Conservation (phyloP, 2,797 vertebrate species). For the Delichon dasypus region DNA sequence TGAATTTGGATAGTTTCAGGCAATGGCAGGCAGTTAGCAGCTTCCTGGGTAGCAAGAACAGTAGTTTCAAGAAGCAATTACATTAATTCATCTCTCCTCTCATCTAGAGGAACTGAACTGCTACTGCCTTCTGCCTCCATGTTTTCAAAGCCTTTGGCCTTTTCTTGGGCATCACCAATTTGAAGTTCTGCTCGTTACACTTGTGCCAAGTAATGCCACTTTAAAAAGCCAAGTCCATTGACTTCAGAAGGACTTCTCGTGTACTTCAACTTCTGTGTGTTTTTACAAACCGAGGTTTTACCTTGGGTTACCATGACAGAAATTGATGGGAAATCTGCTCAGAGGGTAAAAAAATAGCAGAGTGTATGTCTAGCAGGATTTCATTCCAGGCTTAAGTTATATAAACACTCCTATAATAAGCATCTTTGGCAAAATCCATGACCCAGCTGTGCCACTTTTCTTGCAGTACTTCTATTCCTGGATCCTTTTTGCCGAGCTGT, state of each 20-base stretch:
- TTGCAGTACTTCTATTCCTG: background rate
- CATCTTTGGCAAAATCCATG: conserved; percentile 27
- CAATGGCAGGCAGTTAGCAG: background rate
- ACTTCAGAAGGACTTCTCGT: background rate
- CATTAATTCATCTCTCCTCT: background rate
- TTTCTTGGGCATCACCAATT: background rate
- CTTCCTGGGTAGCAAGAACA: background rate
- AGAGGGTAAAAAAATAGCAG: background rate
- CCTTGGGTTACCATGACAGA: background rate
- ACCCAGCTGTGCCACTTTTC: conserved; percentile 21
- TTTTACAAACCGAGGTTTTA: background rate
- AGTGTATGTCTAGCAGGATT: conserved; percentile 3
- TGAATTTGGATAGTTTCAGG: background rate
- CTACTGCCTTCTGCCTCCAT: background rate
- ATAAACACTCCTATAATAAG: conserved; percentile 35
- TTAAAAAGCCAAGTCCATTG: background rate
- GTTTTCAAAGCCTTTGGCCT: background rate
- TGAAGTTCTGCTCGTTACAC: background rate
- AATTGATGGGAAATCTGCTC: background rate
- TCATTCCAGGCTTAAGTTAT: conserved; percentile 10
- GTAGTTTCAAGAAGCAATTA: background rate
- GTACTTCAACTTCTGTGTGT: background rate
- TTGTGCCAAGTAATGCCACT: background rate
- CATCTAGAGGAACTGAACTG: background rate
- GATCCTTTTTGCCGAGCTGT: background rate